A percentile compares a stretch with the other conserved stretches of the same genome.
phyloP scores from a whole-genome alignment of 1,140 invertebrate genomes.

The Belonocnema kinseyi region DNA sequence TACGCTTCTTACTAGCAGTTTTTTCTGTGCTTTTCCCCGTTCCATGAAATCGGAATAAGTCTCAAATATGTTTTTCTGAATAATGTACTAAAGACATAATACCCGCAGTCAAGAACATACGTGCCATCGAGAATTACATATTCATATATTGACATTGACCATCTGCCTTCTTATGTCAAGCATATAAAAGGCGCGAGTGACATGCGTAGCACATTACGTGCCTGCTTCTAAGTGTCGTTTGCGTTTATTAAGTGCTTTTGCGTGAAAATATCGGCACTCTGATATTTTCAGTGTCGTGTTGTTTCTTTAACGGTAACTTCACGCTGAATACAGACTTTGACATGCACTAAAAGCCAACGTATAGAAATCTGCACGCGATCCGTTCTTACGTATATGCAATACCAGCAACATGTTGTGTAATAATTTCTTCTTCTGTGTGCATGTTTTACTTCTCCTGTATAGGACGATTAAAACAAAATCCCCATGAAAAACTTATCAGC shows the following conservation, averaged over 20 bases:
- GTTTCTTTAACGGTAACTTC: constrained; percentile 18
- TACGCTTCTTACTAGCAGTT: too few relatives aligned
- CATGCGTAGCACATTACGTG: background rate
- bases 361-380: constrained; percentile 15
- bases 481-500: background rate
- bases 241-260: constrained; percentile 9
- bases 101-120: too few relatives aligned
- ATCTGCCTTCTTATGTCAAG: background rate
- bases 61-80: too few relatives aligned
- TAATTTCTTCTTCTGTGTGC: background rate
- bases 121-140: too few relatives aligned
- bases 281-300: background rate
- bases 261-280: constrained; percentile 1
- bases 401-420: background rate
- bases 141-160: background rate
- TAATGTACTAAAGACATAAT: too few relatives aligned
- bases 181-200: constrained; percentile 13
- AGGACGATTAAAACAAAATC: background rate
- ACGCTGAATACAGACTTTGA: constrained; percentile 19
- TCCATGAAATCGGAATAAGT: too few relatives aligned
- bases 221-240: constrained; percentile 1
- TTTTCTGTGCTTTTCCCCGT: too few relatives aligned
- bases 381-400: background rate
- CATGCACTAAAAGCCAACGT: background rate
- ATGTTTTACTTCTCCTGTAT: background rate